Evolutionary conservation across 2,888 invertebrate species (phyloP).

Genomic region (Tiphia femorata): DNA sequence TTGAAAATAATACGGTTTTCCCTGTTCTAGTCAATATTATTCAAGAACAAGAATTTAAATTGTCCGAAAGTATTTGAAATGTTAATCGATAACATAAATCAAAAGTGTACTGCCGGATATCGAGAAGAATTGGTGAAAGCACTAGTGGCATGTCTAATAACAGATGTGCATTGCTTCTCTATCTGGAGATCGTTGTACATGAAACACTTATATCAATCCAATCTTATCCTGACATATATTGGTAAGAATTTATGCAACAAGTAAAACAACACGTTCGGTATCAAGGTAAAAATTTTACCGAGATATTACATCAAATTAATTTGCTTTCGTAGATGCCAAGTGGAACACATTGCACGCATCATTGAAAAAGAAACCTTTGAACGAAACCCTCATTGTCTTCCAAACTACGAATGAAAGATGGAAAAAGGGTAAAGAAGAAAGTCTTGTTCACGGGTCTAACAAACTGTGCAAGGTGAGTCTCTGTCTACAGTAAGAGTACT

Average conservation of each 20-base stretch:
- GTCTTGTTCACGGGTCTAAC: constrained; percentile 40
- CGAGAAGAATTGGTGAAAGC: constrained; percentile 74
- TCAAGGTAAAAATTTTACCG: background rate
- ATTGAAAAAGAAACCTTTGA: constrained; percentile 68
- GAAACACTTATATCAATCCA: constrained; percentile 77
- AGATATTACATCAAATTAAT: background rate
- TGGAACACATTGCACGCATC: constrained; percentile 64
- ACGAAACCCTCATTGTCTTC: constrained; percentile 70
- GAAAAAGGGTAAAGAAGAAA: constrained; percentile 64
- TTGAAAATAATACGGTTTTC: constrained; percentile 31
- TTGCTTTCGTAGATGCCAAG: constrained; percentile 44
- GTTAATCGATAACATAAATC: constrained; percentile 76
- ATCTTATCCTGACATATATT: constrained; percentile 73
- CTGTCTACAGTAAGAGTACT: too few relatives aligned
- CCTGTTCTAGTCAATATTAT: constrained; percentile 54
- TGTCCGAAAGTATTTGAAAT: constrained; percentile 73
- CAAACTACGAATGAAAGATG: constrained; percentile 68
- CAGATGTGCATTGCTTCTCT: constrained; percentile 76
- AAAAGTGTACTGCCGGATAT: constrained; percentile 70
- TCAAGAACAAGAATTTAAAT: constrained; percentile 63
- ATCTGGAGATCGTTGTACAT: constrained; percentile 79
- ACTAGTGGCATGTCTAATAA: constrained; percentile 74
- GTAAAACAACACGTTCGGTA: background rate
- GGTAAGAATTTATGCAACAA: too few relatives aligned
- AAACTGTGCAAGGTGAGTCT: constrained; percentile 47